Conservation (phyloP, 2,797 vertebrate species). For the Gallinago nigripennis region DNA sequence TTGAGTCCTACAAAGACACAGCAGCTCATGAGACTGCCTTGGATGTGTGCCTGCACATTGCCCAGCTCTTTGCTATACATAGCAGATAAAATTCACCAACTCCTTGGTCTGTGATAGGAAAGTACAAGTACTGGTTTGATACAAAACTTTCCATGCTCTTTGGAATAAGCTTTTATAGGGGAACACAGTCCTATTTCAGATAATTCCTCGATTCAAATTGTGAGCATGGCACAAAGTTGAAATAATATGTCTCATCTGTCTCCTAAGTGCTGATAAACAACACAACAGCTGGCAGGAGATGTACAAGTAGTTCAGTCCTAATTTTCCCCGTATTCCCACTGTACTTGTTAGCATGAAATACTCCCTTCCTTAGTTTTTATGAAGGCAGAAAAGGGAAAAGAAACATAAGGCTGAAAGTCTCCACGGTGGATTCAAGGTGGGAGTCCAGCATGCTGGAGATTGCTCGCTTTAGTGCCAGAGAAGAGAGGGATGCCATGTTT, state of each 20-base stretch:
- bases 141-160: neutral
- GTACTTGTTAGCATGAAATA: conserved; percentile 19
- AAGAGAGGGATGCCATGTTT: neutral
- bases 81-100: neutral
- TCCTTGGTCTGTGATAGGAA: neutral
- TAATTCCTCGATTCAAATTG: conserved; percentile 17
- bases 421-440: neutral
- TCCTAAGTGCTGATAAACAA: conserved; percentile 27
- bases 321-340: neutral
- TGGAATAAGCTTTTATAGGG: neutral
- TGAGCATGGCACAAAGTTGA: neutral
- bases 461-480: neutral
- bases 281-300: conserved; percentile 28
- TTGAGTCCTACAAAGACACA: neutral
- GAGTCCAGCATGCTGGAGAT: neutral
- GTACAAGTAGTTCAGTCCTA: neutral
- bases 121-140: neutral
- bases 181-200: neutral
- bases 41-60: neutral
- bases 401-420: neutral
- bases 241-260: neutral
- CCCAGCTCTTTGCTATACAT: neutral
- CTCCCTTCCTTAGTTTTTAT: neutral
- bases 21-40: neutral
- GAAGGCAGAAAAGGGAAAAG: neutral